Evolutionary conservation across 2,888 invertebrate genomes (phyloP).

Genomic region (Mactromeris polynyma): DNA sequence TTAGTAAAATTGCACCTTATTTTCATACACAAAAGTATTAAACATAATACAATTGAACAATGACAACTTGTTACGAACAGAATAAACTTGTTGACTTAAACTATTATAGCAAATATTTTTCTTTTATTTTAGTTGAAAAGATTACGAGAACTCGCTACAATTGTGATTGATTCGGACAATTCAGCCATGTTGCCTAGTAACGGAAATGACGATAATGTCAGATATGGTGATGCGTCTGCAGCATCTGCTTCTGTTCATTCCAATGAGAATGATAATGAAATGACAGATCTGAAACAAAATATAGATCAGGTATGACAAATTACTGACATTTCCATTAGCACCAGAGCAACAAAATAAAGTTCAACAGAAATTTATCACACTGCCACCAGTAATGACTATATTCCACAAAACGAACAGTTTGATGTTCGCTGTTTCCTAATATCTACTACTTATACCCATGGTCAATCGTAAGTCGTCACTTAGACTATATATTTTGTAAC

Average conservation of each 20-base stretch:
- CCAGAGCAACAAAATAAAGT: too few relatives aligned
- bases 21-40: too few relatives aligned
- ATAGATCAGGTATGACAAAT: conserved; percentile 68
- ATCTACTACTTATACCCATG: too few relatives aligned
- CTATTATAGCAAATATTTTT: neutral
- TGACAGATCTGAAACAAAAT: conserved; percentile 66
- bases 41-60: too few relatives aligned
- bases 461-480: too few relatives aligned
- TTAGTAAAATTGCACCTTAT: too few relatives aligned
- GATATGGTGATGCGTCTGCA: conserved; percentile 54
- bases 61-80: neutral
- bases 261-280: conserved; percentile 37
- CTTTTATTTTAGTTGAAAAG: conserved; percentile 73
- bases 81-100: neutral
- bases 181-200: conserved; percentile 63
- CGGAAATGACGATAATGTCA: conserved; percentile 45
- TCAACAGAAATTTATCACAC: too few relatives aligned
- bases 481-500: too few relatives aligned
- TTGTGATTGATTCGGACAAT: conserved; percentile 74
- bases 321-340: neutral
- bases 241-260: conserved; percentile 55
- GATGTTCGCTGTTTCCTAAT: too few relatives aligned
- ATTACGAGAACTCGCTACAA: conserved; percentile 77
- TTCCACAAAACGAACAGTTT: too few relatives aligned
- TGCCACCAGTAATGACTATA: too few relatives aligned